These are phyloP conservation scores for Oreochromis mossambicus DNA, from an alignment of 2,797 vertebrate species.

Conservation along the genomic window DNA sequence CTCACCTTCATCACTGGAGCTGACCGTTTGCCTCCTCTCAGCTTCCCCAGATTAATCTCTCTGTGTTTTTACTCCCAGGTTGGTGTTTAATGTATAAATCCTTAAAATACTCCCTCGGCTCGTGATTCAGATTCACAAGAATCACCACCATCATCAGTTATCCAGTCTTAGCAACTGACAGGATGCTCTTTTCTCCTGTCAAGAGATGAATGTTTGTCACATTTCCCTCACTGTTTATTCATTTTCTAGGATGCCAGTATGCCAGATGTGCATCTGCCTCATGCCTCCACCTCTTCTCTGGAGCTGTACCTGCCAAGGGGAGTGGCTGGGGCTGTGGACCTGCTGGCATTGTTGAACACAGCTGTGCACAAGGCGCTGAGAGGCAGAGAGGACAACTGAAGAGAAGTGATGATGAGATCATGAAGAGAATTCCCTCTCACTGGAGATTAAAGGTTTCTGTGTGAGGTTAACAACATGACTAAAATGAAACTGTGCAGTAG, in stretches of 20 bases:
- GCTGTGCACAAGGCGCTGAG: constrained; percentile 38
- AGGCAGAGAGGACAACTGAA: not conserved
- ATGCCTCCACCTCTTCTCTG: constrained; percentile 42
- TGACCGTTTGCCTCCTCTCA: constrained; percentile 54
- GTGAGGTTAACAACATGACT: not conserved
- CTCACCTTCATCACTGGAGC: constrained; percentile 63
- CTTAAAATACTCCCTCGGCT: not conserved
- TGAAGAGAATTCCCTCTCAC: not conserved
- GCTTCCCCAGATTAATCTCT: constrained; percentile 46
- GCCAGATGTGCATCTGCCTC: constrained; percentile 27
- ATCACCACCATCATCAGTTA: too few species aligned
- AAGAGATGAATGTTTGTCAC: not conserved
- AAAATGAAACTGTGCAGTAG: not conserved
- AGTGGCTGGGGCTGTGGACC: constrained; percentile 1
- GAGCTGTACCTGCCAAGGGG: constrained; percentile 60
- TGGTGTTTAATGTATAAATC: not conserved
- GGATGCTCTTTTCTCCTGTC: not conserved
- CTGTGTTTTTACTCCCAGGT: constrained; percentile 66
- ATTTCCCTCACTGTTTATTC: not conserved
- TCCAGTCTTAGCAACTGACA: too few species aligned
- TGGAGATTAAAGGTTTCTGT: not conserved
- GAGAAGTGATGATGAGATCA: not conserved
- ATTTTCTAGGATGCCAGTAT: not conserved
- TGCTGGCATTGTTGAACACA: constrained; percentile 53
- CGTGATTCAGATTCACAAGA: not conserved